Conservation (phyloP, 2,888 invertebrate genomes). For the Ophraella communa region DNA sequence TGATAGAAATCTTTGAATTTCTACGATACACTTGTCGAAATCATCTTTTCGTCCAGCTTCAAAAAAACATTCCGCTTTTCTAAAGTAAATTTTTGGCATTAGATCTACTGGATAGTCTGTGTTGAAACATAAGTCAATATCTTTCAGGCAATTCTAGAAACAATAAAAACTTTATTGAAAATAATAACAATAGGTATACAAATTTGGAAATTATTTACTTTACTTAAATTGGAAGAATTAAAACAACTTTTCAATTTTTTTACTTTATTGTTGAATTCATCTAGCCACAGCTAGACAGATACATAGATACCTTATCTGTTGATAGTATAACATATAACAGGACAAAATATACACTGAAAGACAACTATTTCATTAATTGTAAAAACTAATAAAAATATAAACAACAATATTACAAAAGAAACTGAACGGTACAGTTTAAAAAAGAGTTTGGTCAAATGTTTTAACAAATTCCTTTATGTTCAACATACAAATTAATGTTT, state of each 20-base stretch:
- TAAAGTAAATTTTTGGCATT: constrained; percentile 69
- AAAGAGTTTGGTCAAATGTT: neutral
- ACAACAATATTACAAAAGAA: neutral
- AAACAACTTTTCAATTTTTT: constrained; percentile 1
- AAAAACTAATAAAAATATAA: neutral
- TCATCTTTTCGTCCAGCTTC: constrained; percentile 58
- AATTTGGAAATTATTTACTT: neutral
- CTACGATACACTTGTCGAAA: constrained; percentile 45
- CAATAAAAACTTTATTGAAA: constrained; percentile 11
- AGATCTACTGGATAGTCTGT: constrained; percentile 69
- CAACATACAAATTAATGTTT: neutral
- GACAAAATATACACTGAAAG: neutral
- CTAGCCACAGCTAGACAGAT: neutral
- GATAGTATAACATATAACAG: neutral
- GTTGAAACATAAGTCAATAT: constrained; percentile 67
- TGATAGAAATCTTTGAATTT: constrained; percentile 44
- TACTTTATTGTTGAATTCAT: neutral
- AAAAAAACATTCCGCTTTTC: constrained; percentile 70
- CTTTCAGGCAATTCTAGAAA: constrained; percentile 68
- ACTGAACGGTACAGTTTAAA: neutral
- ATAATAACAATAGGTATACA: constrained; percentile 13
- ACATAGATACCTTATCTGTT: neutral
- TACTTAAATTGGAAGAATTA: too few relatives aligned
- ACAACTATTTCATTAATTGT: neutral
- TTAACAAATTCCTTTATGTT: neutral